phyloP scores from a whole-genome alignment of 2,113 vertebrate genomes.

The Carettochelys insculpta region DNA sequence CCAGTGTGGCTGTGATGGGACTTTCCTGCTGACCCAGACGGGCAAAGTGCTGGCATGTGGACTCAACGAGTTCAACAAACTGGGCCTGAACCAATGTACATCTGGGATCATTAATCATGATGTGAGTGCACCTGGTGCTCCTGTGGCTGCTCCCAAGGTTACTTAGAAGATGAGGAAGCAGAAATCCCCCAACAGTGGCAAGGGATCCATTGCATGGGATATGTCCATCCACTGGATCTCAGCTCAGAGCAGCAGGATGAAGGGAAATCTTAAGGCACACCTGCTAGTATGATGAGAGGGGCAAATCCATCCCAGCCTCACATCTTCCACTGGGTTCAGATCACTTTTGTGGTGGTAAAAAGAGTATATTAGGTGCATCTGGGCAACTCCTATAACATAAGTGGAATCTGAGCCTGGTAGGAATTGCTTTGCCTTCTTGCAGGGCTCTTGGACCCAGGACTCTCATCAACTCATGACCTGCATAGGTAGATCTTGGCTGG shows the following conservation, averaged over 20 bases:
- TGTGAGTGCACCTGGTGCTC: conserved; percentile 63
- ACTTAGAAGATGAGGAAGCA: background rate
- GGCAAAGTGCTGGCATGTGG: conserved; percentile 97
- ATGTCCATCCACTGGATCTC: background rate
- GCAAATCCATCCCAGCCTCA: conserved; percentile 7
- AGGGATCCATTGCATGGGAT: background rate
- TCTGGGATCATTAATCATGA: conserved; percentile 95
- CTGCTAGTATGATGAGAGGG: background rate
- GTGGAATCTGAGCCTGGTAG: background rate
- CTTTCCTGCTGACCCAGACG: conserved; percentile 92
- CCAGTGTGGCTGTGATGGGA: conserved; percentile 92
- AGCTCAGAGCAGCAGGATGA: background rate
- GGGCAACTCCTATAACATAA: background rate
- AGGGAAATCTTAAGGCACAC: background rate
- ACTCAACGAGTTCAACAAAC: conserved; percentile 96
- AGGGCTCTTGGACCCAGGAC: background rate
- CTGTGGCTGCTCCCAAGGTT: background rate
- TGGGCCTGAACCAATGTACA: conserved; percentile 94
- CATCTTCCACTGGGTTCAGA: background rate
- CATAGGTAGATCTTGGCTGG: background rate
- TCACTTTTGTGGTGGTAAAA: background rate
- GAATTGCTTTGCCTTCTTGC: background rate
- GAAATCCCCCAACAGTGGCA: background rate
- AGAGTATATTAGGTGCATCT: background rate
- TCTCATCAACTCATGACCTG: background rate